These are phyloP conservation scores for Papilio dardanus DNA, from an alignment of 1,140 invertebrate species.

Conservation along the genomic window DNA sequence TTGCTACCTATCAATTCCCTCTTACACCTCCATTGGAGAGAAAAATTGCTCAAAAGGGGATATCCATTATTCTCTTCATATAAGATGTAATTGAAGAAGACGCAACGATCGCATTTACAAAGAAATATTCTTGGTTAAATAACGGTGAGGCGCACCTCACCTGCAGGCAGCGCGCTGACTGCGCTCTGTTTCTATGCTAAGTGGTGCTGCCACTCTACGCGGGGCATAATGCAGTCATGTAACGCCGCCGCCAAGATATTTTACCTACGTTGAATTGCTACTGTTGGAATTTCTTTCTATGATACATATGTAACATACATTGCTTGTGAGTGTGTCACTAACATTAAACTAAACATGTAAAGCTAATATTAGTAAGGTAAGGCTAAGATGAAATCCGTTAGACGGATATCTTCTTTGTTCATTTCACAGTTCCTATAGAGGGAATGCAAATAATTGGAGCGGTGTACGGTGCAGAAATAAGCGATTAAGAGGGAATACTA, in stretches of 20 bases:
- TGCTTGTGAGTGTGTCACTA: no score
- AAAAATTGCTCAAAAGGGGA: conserved; percentile 39
- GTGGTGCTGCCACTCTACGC: neutral
- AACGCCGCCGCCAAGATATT: neutral
- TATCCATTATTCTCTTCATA: conserved; percentile 23
- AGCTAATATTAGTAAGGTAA: no score
- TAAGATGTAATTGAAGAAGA: neutral
- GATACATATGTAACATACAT: no score
- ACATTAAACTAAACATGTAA: no score
- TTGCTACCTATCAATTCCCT: conserved; percentile 47
- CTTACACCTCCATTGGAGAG: conserved; percentile 43
- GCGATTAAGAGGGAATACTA: neutral
- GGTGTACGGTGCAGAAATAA: neutral
- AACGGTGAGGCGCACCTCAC: neutral
- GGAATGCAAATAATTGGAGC: neutral
- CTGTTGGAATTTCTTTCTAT: no score
- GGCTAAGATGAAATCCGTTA: no score
- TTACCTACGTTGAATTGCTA: neutral
- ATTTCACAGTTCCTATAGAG: no score
- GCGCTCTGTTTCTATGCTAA: neutral
- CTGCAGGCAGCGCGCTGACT: neutral
- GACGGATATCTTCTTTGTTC: no score
- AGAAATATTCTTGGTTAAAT: neutral
- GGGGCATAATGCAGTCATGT: neutral
- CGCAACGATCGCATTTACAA: neutral